Evolutionary conservation across 2,113 vertebrate species (phyloP).

Genomic region (Xiphorhynchus elegans): DNA sequence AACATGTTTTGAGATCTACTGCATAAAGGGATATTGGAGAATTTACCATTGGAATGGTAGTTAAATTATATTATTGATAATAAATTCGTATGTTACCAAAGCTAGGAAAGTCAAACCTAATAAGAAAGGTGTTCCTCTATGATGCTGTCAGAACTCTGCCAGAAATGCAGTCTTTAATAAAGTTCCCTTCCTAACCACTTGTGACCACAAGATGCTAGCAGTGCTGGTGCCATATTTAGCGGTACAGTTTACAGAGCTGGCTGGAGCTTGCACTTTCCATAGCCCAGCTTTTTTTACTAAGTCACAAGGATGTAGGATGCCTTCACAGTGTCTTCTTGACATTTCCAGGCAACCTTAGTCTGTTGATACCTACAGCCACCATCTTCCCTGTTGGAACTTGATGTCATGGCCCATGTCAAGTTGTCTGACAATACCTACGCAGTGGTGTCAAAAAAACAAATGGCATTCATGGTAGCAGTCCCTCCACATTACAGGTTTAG

Average conservation of each 20-base stretch:
- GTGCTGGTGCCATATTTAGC: not conserved
- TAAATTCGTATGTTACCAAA: not conserved
- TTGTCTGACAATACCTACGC: rapidly evolving
- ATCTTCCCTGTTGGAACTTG: not conserved
- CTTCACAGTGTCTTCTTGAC: not conserved
- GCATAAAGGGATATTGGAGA: not conserved
- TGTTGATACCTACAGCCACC: not conserved
- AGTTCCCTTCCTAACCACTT: not conserved
- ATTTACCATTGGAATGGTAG: not conserved
- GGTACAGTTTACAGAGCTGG: not conserved
- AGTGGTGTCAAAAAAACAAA: not conserved
- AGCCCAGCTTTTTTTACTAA: not conserved
- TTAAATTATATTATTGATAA: not conserved
- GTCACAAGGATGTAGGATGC: not conserved
- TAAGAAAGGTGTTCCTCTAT: not conserved
- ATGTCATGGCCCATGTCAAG: not conserved
- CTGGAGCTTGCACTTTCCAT: not conserved
- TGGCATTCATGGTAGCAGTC: rapidly evolving
- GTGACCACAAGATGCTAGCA: not conserved
- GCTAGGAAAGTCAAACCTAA: not conserved
- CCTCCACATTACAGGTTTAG: not conserved
- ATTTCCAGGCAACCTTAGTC: not conserved
- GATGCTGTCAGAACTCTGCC: not conserved
- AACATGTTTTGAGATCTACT: not conserved
- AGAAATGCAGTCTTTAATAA: not conserved